Percentiles rank a stretch among this genome's conserved stretches.
Evolutionary conservation across 2,797 vertebrate species (phyloP).

Genomic region (Phylloscopus collybita): DNA sequence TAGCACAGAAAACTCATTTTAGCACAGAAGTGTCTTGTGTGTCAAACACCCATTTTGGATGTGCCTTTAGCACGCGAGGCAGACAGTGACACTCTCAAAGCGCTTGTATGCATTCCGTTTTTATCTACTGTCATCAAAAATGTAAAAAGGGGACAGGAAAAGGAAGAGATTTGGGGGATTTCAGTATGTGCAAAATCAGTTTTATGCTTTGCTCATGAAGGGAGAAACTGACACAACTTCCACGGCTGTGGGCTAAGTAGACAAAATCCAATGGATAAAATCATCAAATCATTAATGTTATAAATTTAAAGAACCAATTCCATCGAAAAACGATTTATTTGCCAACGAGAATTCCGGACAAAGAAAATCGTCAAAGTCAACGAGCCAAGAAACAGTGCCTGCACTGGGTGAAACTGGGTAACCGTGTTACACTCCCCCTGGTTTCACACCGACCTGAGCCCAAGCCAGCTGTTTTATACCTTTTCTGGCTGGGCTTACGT

Average conservation of each 20-base stretch:
- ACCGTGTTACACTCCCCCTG: too few species aligned
- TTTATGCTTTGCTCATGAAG: not conserved
- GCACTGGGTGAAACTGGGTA: too few species aligned
- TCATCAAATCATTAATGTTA: not conserved
- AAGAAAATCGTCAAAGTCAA: too few species aligned
- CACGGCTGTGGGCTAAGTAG: not conserved
- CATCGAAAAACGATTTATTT: too few species aligned
- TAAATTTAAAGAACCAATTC: too few species aligned
- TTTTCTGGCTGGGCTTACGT: too few species aligned
- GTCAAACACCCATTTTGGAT: not conserved
- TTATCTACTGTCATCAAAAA: not conserved
- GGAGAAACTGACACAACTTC: not conserved
- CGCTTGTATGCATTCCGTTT: not conserved
- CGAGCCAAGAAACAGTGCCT: too few species aligned
- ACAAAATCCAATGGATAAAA: not conserved
- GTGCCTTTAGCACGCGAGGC: not conserved
- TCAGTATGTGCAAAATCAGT: not conserved
- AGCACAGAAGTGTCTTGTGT: not conserved
- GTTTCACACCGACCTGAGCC: too few species aligned
- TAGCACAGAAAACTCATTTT: not conserved
- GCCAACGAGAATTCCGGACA: too few species aligned
- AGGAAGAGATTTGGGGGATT: not conserved
- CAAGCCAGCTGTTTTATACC: too few species aligned
- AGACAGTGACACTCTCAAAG: not conserved
- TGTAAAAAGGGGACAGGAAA: not conserved